Base-by-base conservation (phyloP, 2,113 vertebrate genomes). In the Pavo muticus region DNA sequence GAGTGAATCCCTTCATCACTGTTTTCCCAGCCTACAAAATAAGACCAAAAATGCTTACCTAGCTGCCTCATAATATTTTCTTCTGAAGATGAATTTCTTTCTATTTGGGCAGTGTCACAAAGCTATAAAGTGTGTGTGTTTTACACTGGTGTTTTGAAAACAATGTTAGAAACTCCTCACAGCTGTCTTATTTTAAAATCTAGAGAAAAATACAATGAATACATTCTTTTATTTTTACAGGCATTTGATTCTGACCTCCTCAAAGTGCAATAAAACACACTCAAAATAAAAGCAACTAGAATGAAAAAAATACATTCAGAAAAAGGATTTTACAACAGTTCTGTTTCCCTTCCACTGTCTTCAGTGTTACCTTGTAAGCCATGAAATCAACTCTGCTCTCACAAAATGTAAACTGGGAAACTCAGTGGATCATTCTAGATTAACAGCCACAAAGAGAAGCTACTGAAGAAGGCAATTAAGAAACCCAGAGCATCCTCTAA, bases 381-480 rank as follows among this genome's bases (percentile, higher is more conserved):
- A 24, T 57, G 25, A 90, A 82, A 67, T 8, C 40, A 87, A 85
- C 48, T 56, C n/a, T 74, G n/a, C 32, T 56, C 39, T 80, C 50
- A 85, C 50, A 91, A 77, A 82, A 44, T 35, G n/a, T 73, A 56
- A 76, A 47, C 44, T 60, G 11, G 13, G 20, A 81, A 94, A 85
- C 32, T 47, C 67, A 45, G n/a, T 68, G 15, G 27, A 72, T 47
- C 60, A 48, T 90, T 65, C 63, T 67, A 94, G 29, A 84, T 68
- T 77, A 91, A 79, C 32, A 59, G 56, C 29, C 71, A 83, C 59
- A 88, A 73, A 76, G 35, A 91, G 20, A 91, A 90, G 19, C 45
- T 80, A 68, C 56, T 88, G 60, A 93, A 85, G 75, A 86, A 88
- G 90, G 61, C 65, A 64, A 42, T 47, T 91, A 86, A 56, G 45